phyloP scores from a whole-genome alignment of 2,113 vertebrate genomes.

The Brevimyrus niger region DNA sequence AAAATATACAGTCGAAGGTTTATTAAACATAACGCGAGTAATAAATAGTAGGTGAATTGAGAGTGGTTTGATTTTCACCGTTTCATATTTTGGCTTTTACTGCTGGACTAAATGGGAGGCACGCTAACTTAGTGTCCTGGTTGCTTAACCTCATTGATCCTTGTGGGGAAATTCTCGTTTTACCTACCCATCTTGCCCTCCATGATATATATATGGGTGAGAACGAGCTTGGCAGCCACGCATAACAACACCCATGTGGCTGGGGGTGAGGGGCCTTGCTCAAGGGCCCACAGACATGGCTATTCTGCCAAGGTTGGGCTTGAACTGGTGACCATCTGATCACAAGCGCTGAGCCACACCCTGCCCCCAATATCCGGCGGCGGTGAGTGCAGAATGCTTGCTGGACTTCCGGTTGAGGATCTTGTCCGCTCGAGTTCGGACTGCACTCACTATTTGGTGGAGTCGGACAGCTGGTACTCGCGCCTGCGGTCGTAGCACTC shows the following conservation, averaged over 20 bases:
- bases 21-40: neutral
- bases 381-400: neutral
- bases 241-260: neutral
- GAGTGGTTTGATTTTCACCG: no score
- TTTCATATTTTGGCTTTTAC: no score
- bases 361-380: neutral
- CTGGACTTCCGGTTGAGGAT: neutral
- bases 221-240: neutral
- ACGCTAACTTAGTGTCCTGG: no score
- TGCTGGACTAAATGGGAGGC: no score
- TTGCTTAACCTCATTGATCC: neutral
- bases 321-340: neutral
- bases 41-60: neutral
- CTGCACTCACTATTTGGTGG: constrained; percentile 70
- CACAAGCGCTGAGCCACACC: neutral
- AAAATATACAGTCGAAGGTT: neutral
- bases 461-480: constrained; percentile 80
- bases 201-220: neutral
- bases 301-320: neutral
- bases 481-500: constrained; percentile 68
- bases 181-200: neutral
- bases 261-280: neutral
- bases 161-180: neutral
- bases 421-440: no score
- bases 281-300: neutral